Evolutionary conservation across 2,888 invertebrate species (phyloP).

Genomic region (Lasioglossum lativentre): DNA sequence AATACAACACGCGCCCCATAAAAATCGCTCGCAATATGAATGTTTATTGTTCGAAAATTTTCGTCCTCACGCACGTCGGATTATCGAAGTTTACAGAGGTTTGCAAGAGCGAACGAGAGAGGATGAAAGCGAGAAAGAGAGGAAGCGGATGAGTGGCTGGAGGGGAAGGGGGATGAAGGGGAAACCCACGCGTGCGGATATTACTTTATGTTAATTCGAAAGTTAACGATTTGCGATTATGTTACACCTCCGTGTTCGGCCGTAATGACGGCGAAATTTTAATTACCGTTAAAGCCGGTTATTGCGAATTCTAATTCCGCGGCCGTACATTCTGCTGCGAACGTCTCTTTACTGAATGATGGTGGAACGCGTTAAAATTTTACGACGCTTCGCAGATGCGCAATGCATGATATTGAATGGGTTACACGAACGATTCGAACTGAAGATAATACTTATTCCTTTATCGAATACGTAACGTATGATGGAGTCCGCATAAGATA

Average conservation of each 20-base stretch:
- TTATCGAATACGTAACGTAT: not conserved
- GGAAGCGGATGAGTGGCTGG: not conserved
- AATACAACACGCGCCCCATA: not conserved
- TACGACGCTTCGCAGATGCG: not conserved
- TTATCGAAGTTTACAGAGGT: constrained; percentile 25
- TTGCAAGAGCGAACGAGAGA: not conserved
- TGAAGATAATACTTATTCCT: not conserved
- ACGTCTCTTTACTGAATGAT: constrained; percentile 14
- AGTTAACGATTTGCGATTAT: constrained; percentile 16
- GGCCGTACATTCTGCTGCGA: not conserved
- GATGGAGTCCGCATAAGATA: no score
- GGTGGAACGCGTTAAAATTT: constrained; percentile 7
- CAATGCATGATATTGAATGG: not conserved
- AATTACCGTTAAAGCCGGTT: constrained; percentile 48
- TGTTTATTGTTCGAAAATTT: constrained; percentile 12
- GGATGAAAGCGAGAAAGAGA: not conserved
- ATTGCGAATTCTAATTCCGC: constrained; percentile 42
- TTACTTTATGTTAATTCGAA: constrained; percentile 49
- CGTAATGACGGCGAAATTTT: constrained; percentile 39
- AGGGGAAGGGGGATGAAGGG: not conserved
- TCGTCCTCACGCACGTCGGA: not conserved
- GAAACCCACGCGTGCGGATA: not conserved
- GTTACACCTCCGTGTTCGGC: constrained; percentile 13
- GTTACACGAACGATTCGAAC: no score
- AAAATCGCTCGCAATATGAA: constrained; percentile 19